Evolutionary conservation across 2,888 invertebrate genomes (phyloP).

Genomic region (Pseudoips prasinana): DNA sequence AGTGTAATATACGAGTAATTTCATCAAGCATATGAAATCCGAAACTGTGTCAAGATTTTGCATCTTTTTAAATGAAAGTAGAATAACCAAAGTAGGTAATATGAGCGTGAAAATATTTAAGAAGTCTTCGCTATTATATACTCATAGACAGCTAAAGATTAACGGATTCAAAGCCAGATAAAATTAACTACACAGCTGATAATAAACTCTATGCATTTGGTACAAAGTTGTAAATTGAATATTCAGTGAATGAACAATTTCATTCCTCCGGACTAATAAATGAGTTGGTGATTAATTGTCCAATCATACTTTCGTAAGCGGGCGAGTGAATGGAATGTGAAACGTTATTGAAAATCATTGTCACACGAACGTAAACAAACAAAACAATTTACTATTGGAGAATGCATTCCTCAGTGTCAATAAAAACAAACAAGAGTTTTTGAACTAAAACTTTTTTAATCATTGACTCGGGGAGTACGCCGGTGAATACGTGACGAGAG

Average conservation of each 20-base stretch:
- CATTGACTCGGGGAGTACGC: no score
- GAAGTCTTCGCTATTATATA: conserved; percentile 8
- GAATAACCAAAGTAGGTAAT: background rate
- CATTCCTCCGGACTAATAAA: conserved; percentile 14
- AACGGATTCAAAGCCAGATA: conserved; percentile 6
- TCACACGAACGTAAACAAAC: conserved; percentile 14
- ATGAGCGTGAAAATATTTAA: conserved; percentile 14
- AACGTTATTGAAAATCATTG: conserved; percentile 8
- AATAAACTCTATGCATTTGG: background rate
- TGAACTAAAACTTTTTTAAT: no score
- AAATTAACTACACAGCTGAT: background rate
- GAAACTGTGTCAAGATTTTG: conserved; percentile 2
- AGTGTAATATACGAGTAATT: no score
- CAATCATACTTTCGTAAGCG: conserved; percentile 23
- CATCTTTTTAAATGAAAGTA: conserved; percentile 6
- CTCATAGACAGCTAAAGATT: conserved; percentile 4
- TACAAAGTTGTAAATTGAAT: conserved; percentile 1
- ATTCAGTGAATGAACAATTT: conserved; percentile 7
- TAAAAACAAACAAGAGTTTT: no score
- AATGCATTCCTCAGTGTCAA: no score
- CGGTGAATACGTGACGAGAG: no score
- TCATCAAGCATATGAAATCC: no score
- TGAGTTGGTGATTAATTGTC: conserved; percentile 15
- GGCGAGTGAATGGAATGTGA: conserved; percentile 15
- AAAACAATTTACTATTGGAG: background rate